Base-by-base conservation (phyloP, 1,140 invertebrate species). In the Brachionus plicatilis region DNA sequence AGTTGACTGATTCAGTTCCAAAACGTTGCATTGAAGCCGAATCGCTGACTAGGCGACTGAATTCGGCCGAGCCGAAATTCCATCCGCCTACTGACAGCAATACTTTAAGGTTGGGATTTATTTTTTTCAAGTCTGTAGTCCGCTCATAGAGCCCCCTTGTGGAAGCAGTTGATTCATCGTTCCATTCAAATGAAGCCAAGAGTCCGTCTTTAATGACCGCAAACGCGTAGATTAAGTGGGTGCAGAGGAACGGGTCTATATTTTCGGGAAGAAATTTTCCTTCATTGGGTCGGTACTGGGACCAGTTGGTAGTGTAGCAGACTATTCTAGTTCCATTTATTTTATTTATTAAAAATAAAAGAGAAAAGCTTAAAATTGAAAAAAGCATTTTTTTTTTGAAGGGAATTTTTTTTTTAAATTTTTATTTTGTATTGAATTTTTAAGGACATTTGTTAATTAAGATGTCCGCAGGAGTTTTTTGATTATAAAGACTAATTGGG, bases 281-380 rank as follows among this genome's bases (percentile, higher is more conserved):
- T 29, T 92, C 91, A 60, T 94, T 94, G 0, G 95, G 93, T 65
- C 95, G 91, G 88, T 96, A 96, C 84, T 94, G 83, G 0, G 95
- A 95, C 96, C 96, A 97, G 86, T 94, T 96, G 1, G 96, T 96
- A 88, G 95, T 92, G 87, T 97, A 98, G 88, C 96, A 98, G 86
- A 97, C 83, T 33, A 84, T 8, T 37, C 56, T 53, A 17, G 41
- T 53, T 53, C 20, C 78, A 41, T 80, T 80, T n/a, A 43, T 43
- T 43, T 75, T 20, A 33, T 17, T 75, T 45, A 43, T 45, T 41
- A 43, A 20, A 43, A 68, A 14, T 29, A 68, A 33, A 33, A 68
- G 3, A 41, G 33, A 27, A 12, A 33, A 27, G 27, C 11, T 33
- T 33, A 68, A 68, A 68, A 33, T 0, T 7, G 66, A 33, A n/a